Conservation (phyloP, 2,797 vertebrate species). For the Strix occidentalis region DNA sequence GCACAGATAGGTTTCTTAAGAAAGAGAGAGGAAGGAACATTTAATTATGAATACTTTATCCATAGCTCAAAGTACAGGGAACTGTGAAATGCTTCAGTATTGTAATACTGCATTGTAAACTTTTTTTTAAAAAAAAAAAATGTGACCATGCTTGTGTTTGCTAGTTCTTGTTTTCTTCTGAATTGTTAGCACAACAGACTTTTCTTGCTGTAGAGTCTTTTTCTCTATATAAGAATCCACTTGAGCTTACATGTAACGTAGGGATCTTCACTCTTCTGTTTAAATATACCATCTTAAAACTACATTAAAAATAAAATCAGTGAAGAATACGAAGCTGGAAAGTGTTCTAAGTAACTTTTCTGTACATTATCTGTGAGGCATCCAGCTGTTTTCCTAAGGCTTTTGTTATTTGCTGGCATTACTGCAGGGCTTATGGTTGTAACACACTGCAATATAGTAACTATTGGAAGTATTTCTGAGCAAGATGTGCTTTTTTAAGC, state of each 20-base stretch:
- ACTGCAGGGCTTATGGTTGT: not conserved
- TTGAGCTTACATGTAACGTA: not conserved
- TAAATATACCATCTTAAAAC: not conserved
- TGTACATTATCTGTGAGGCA: not conserved
- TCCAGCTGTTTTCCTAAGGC: not conserved
- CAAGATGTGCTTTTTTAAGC: not conserved
- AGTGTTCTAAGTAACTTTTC: not conserved
- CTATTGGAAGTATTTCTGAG: not conserved
- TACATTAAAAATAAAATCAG: not conserved
- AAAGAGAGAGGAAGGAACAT: not conserved
- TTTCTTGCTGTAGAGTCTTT: not conserved
- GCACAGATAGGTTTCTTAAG: not conserved
- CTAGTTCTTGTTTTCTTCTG: not conserved
- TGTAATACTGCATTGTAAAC: not conserved
- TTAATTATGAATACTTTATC: not conserved
- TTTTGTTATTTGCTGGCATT: not conserved
- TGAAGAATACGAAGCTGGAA: not conserved
- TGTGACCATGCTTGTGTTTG: not conserved
- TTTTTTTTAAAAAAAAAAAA: too few relatives aligned
- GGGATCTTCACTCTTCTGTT: not conserved
- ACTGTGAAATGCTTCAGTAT: not conserved
- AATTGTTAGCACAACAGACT: not conserved
- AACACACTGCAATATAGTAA: accelerated
- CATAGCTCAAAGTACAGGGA: not conserved
- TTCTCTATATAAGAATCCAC: not conserved